Evolutionary conservation across 2,113 vertebrate species (phyloP), one percentile per base, ranked within the genome.

Genomic region (Cervus canadensis): DNA sequence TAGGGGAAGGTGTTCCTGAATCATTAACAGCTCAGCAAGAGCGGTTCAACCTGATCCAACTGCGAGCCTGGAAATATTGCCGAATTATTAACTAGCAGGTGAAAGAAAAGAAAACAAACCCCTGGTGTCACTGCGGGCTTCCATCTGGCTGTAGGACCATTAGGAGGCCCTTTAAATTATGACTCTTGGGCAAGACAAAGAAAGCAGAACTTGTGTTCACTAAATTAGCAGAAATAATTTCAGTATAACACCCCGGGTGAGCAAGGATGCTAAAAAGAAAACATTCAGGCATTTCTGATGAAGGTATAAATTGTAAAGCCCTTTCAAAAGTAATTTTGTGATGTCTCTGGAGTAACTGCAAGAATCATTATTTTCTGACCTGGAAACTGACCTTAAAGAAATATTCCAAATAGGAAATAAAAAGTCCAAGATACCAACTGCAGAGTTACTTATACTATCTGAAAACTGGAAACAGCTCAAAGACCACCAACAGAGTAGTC

Each of bases 31-130:
- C 92, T 97, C 81, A 23, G 85, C 28, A 96, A 89, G 94, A 96
- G 36, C n/a, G 85, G 62, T 92, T 83, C 78, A 91, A 59, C 78
- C 52, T 15, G 78, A 82, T 81, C 84, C 59, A 96, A 95, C 54
- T 67, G 45, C 13, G 91, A 50, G 26, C 40, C 78, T 90, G 52
- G 86, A 96, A 89, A 96, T 12, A 96, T 2, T 50, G 50, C 50
- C 59, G 82, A 96, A 97, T 97, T 92, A 97, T 92, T 98, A 97
- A 95, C 95, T 56, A 78, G 88, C 90, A 93, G 91, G 97, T 88
- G 43, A 93, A 50, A 91, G 88, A 60, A 95, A 9, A 86, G 60
- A 64, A 54, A 76, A 79, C 59, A 54, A 96, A 89, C 57, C 17
- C 5, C 64, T 78, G n/a, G 67, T 30, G 64, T 60, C 67, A 64